Percentiles rank a stretch among this genome's conserved stretches.
Conservation (phyloP, 2,888 invertebrate genomes). For the Ophion costatus region DNA sequence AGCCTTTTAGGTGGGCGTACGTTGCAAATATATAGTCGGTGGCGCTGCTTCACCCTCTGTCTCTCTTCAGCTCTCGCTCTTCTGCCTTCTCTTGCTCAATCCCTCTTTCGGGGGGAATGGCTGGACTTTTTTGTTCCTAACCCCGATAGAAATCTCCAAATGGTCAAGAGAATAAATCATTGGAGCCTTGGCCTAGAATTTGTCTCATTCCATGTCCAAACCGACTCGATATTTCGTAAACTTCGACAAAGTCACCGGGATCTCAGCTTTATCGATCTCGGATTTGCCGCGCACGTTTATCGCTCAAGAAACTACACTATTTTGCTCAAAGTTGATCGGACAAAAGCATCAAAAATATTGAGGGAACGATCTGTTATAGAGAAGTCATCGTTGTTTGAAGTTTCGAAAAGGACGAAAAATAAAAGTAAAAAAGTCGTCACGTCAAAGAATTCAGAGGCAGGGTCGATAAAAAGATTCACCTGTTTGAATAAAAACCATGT, state of each 20-base stretch:
- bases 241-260: background rate
- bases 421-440: too few species aligned
- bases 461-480: too few species aligned
- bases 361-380: too few species aligned
- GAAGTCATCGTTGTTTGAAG: background rate
- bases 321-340: background rate
- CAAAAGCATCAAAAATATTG: background rate
- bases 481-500: too few species aligned
- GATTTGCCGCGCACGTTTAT: background rate
- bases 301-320: background rate
- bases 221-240: slow-evolving; percentile 20
- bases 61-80: background rate
- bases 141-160: slow-evolving; percentile 64
- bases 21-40: background rate
- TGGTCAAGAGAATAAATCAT: slow-evolving; percentile 50
- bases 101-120: slow-evolving; percentile 24
- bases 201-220: slow-evolving; percentile 24
- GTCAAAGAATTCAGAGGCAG: too few species aligned
- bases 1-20: slow-evolving; percentile 59
- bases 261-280: background rate
- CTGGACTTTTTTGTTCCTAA: slow-evolving; percentile 12
- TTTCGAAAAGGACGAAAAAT: too few species aligned
- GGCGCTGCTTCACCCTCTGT: background rate
- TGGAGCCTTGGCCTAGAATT: slow-evolving; percentile 57
- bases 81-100: slow-evolving; percentile 41